Percentiles rank a stretch among this genome's conserved stretches.
phyloP scores from a whole-genome alignment of 1,140 invertebrate genomes.

The Neoseiulus cucumeris region DNA sequence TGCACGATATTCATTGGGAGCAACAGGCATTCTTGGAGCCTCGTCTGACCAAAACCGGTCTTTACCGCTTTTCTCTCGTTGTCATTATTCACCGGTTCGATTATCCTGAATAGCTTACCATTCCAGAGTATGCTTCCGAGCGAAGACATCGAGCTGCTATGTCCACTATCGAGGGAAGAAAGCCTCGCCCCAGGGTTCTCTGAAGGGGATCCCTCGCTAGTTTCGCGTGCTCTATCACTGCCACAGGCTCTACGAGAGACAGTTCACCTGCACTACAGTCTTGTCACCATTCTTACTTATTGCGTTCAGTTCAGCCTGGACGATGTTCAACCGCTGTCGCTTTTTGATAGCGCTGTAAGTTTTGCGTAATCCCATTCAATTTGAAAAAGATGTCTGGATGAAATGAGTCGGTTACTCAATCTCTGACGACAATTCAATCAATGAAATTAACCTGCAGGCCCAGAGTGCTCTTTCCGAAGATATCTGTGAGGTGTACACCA shows the following conservation, averaged over 20 bases:
- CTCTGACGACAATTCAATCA: not conserved
- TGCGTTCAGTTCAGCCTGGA: conserved; percentile 1
- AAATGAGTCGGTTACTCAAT: not conserved
- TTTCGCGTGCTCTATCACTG: not conserved
- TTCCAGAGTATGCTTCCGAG: conserved; percentile 4
- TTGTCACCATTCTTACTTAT: not conserved
- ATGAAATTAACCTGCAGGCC: not conserved
- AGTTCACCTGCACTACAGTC: conserved; percentile 1
- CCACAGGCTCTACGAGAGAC: not conserved
- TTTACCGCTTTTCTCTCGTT: no score
- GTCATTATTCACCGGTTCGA: not conserved
- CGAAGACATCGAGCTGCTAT: not conserved
- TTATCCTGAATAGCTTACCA: not conserved
- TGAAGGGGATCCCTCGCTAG: not conserved
- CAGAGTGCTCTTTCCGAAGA: not conserved
- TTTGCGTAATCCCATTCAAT: not conserved
- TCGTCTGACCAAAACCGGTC: no score
- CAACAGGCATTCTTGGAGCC: no score
- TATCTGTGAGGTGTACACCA: not conserved
- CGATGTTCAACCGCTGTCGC: not conserved
- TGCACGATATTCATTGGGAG: no score
- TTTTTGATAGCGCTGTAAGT: conserved; percentile 7
- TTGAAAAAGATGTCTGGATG: not conserved
- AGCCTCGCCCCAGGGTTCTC: not conserved
- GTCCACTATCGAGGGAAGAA: not conserved